Conservation (phyloP, 2,888 invertebrate species). For the Netelia melanura region DNA sequence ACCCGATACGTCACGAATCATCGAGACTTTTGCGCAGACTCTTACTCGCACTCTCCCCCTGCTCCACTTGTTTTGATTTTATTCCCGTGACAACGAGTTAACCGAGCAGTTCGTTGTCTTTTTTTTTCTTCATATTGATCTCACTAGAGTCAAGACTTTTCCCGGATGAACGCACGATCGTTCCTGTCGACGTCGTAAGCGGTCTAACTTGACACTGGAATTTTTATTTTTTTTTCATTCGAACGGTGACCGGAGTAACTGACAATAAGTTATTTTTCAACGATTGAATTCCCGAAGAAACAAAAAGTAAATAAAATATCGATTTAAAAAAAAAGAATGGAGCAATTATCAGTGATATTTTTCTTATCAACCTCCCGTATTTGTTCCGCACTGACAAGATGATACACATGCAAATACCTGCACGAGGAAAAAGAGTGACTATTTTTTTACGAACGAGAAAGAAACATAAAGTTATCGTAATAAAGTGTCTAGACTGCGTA, state of each 20-base stretch:
- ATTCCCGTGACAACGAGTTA: slow-evolving; percentile 51
- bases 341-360: too few relatives aligned
- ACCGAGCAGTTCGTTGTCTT: slow-evolving; percentile 8
- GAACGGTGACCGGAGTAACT: neutral
- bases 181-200: neutral
- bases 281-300: neutral
- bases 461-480: neutral
- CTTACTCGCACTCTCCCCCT: neutral
- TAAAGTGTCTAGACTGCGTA: neutral
- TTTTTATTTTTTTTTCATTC: neutral
- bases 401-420: too few relatives aligned
- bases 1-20: neutral
- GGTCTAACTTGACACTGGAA: too few relatives aligned
- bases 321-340: too few relatives aligned
- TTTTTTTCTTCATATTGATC: slow-evolving; percentile 33
- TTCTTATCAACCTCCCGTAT: too few relatives aligned
- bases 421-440: neutral
- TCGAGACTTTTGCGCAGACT: slow-evolving; percentile 39
- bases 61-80: slow-evolving; percentile 38
- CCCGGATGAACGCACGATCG: neutral
- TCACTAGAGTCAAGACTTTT: slow-evolving; percentile 25
- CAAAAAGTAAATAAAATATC: neutral
- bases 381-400: too few relatives aligned
- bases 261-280: neutral
- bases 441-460: neutral